Percentiles rank a stretch among this genome's conserved stretches.
These are phyloP conservation scores for Archegozetes longisetosus DNA, from an alignment of 1,140 invertebrate species.

Conservation along the genomic window DNA sequence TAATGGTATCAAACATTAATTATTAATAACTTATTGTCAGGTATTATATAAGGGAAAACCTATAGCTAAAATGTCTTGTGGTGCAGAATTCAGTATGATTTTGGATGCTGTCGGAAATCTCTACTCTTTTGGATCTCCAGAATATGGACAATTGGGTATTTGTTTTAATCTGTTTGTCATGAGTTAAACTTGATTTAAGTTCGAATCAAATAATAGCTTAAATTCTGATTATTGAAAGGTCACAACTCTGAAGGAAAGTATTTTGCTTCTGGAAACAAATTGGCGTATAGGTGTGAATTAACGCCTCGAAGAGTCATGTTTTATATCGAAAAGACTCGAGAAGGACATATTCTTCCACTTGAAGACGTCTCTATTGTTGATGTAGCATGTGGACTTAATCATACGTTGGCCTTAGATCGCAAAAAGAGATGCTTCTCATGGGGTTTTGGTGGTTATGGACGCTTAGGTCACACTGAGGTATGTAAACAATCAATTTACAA, in stretches of 20 bases:
- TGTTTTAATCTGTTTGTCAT: too few species aligned
- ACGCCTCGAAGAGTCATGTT: constrained; percentile 63
- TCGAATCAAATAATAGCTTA: not conserved
- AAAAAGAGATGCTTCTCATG: constrained; percentile 74
- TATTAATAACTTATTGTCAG: constrained; percentile 15
- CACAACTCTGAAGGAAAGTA: constrained; percentile 88
- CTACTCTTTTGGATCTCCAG: constrained; percentile 77
- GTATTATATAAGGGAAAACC: constrained; percentile 34
- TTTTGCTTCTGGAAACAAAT: constrained; percentile 70
- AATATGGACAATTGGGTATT: constrained; percentile 77
- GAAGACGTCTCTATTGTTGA: constrained; percentile 74
- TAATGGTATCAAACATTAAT: too few species aligned
- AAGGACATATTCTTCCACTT: constrained; percentile 62
- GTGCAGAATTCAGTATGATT: constrained; percentile 79
- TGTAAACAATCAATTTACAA: not conserved
- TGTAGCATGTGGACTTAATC: constrained; percentile 75
- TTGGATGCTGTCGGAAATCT: constrained; percentile 70
- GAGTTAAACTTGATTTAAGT: too few species aligned
- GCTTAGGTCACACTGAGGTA: constrained; percentile 51
- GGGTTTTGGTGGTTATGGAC: constrained; percentile 85
- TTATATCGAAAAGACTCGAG: constrained; percentile 73
- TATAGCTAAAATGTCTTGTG: constrained; percentile 66
- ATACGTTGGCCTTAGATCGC: constrained; percentile 69
- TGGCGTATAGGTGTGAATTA: constrained; percentile 67
- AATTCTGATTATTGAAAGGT: constrained; percentile 32